Base-by-base conservation (phyloP, 1,140 invertebrate species). In the Leptopilina boulardi region DNA sequence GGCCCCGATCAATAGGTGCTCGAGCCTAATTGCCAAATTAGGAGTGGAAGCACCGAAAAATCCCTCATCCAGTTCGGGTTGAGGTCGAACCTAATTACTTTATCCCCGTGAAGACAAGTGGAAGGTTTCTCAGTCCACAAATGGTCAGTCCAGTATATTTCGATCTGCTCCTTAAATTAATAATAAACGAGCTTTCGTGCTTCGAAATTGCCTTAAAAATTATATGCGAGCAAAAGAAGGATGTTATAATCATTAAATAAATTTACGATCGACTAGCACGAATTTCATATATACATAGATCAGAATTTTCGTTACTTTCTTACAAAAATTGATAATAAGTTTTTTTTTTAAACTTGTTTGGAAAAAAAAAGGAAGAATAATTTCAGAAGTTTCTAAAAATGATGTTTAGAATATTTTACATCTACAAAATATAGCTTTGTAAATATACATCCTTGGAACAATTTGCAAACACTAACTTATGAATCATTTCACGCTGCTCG, bases 81-180 rank as follows among this genome's bases (percentile, higher is more conserved):
- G 71, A 85, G 81, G 78, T 81, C 83, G 79, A 78, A 80, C 81
- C 82, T 88, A 88, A 88, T 88, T 88, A 88, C 86, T 88, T 87
- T 84, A 88, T 88, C 79, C 83, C 79, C 80, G 15, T 66, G 26
- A 66, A 66, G 23, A 66, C 59, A 66, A 66, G 59, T 66, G 59
- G 26, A 66, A 66, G 23, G 23, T 66, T 30, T 66, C 59, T 66
- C 4, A 13, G 26, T 34, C 59, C 26, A 30, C 21, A n/a, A 34
- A 30, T n/a, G 23, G 23, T 30, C 11, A 30, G 59, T 30, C 3
- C 59, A n/a, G 23, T 66, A 15, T 66, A 15, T 66, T 66, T 66
- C 59, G 23, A n/a, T 66, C 59, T 15, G 13, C 59, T 66, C 47
- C 47, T 51, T 51, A 51, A 51, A 51, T 51, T 51, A 51, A 51